Percentiles rank a stretch among this genome's conserved stretches.
phyloP scores from a whole-genome alignment of 2,888 invertebrate genomes.

The Tigriopus californicus region DNA sequence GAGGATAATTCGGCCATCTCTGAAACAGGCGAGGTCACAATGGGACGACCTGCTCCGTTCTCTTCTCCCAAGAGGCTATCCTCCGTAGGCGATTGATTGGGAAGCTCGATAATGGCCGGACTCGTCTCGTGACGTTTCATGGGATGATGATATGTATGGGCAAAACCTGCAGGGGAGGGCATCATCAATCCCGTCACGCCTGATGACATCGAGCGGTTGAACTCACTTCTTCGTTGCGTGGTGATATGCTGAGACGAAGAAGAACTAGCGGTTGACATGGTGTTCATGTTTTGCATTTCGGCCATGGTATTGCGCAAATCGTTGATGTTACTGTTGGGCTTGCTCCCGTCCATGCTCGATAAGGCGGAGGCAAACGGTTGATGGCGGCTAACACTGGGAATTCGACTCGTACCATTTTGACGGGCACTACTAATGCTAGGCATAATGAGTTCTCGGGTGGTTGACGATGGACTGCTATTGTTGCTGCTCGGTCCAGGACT shows the following conservation, averaged over 20 bases:
- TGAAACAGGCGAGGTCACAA: constrained; percentile 5
- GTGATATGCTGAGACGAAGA: constrained; percentile 22
- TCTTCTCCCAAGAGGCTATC: constrained; percentile 2
- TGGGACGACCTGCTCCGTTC: neutral
- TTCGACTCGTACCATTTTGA: too few species aligned
- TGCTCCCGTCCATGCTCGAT: too few species aligned
- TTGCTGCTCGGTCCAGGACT: too few species aligned
- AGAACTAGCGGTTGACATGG: neutral
- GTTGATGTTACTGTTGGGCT: neutral
- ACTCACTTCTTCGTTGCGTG: constrained; percentile 12
- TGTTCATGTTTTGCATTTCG: constrained; percentile 54
- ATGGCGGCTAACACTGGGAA: too few species aligned
- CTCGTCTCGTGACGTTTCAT: constrained; percentile 4
- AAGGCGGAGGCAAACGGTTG: too few species aligned
- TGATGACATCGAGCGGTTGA: constrained; percentile 18
- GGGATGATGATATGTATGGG: neutral
- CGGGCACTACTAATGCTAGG: too few species aligned
- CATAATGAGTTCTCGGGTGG: too few species aligned
- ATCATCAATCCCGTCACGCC: constrained; percentile 17
- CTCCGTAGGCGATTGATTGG: neutral
- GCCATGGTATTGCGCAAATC: constrained; percentile 65
- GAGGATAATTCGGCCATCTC: neutral
- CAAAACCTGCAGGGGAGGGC: constrained; percentile 10
- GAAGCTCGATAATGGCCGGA: constrained; percentile 11
- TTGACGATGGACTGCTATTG: too few species aligned